These are phyloP conservation scores for Ameiurus melas DNA, from an alignment of 2,113 vertebrate genomes.

Conservation along the genomic window DNA sequence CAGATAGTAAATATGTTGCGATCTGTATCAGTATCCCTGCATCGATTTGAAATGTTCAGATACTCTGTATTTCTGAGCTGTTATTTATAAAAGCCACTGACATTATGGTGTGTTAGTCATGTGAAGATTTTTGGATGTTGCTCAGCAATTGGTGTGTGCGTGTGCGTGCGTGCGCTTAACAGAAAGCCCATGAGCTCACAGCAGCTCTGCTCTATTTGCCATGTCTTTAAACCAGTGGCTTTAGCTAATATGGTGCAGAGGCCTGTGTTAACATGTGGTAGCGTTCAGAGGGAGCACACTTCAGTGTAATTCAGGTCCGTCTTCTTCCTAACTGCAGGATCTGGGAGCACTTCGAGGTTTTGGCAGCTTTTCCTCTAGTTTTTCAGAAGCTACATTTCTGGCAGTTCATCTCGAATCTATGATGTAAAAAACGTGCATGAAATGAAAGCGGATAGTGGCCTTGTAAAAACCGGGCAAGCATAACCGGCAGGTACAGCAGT, in stretches of 20 bases:
- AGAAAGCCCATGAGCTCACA: conserved; percentile 42
- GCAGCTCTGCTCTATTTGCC: conserved; percentile 41
- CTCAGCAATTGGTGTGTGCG: background rate
- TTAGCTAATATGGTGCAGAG: conserved; percentile 53
- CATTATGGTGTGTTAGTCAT: conserved; percentile 30
- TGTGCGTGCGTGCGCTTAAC: background rate
- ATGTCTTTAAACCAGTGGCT: conserved; percentile 50
- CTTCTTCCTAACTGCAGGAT: conserved; percentile 56
- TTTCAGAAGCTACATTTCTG: conserved; percentile 56
- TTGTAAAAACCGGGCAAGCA: conserved; percentile 41
- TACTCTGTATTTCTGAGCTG: conserved; percentile 37
- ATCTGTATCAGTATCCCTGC: background rate
- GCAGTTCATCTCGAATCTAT: conserved; percentile 42
- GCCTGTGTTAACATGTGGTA: conserved; percentile 57
- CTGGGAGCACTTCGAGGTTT: conserved; percentile 58
- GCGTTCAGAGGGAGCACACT: conserved; percentile 58
- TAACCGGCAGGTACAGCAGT: conserved; percentile 25
- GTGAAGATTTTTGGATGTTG: conserved; percentile 31
- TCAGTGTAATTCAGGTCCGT: conserved; percentile 58
- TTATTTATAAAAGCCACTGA: conserved; percentile 40
- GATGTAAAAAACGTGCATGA: conserved; percentile 49
- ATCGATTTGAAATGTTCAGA: conserved; percentile 16
- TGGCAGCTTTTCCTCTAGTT: conserved; percentile 54
- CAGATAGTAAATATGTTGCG: background rate
- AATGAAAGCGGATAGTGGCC: conserved; percentile 52